These are phyloP conservation scores for Eilema sororculum DNA, from an alignment of 2,888 invertebrate species.

Conservation along the genomic window DNA sequence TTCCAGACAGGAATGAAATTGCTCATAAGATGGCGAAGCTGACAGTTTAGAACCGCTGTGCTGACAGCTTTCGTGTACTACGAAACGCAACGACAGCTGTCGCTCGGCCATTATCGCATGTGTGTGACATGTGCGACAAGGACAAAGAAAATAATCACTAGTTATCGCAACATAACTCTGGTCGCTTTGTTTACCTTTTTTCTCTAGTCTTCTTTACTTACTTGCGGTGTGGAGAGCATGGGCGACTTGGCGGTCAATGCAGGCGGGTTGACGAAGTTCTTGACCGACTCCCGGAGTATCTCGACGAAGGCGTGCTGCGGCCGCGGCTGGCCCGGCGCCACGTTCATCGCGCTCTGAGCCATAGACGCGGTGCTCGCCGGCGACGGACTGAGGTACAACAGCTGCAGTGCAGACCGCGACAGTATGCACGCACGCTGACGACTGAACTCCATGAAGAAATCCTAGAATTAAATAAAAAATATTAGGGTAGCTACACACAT, in stretches of 20 bases:
- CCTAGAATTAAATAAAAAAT: constrained; percentile 81
- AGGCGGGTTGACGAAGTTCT: constrained; percentile 96
- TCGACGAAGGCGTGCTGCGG: constrained; percentile 89
- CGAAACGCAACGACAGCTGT: too few species aligned
- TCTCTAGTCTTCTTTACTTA: too few species aligned
- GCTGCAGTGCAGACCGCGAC: constrained; percentile 95
- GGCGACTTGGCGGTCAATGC: constrained; percentile 92
- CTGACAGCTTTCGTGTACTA: too few species aligned
- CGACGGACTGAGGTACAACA: constrained; percentile 89
- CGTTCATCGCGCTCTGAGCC: constrained; percentile 68
- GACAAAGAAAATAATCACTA: too few species aligned
- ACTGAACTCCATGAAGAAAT: constrained; percentile 97
- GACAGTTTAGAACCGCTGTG: too few species aligned
- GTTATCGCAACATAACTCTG: too few species aligned
- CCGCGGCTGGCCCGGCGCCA: constrained; percentile 61
- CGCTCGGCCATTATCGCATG: too few species aligned
- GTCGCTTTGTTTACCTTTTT: too few species aligned
- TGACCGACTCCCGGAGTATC: constrained; percentile 94
- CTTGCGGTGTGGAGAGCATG: constrained; percentile 89
- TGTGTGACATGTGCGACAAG: too few species aligned
- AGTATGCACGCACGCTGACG: constrained; percentile 95
- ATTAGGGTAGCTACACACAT: too few species aligned
- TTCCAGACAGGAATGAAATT: too few species aligned
- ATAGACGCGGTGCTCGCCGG: constrained; percentile 73
- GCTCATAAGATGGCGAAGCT: too few species aligned